phyloP scores from a whole-genome alignment of 2,797 vertebrate genomes.

The Alfaro cultratus region DNA sequence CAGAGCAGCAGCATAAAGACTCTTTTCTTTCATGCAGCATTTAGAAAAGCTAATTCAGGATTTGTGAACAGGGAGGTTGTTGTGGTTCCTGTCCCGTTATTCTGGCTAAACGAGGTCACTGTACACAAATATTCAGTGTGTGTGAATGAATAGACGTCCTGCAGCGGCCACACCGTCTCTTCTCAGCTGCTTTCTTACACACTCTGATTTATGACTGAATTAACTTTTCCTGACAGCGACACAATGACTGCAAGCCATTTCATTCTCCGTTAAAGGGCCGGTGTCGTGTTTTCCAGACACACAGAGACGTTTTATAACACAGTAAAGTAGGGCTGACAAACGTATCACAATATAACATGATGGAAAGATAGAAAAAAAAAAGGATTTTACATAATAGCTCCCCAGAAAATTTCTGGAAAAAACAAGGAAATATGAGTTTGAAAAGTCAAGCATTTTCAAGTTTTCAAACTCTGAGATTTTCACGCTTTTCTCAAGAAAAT shows the following conservation, averaged over 20 bases:
- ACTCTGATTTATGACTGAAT: conserved; percentile 4
- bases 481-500: no score
- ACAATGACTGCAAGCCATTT: neutral
- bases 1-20: conserved; percentile 32
- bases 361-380: no score
- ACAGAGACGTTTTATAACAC: no score
- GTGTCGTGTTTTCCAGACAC: no score
- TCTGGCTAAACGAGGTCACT: neutral
- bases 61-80: conserved; percentile 37
- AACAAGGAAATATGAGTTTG: no score
- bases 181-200: neutral
- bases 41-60: conserved; percentile 22
- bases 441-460: no score
- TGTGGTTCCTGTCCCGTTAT: conserved; percentile 31
- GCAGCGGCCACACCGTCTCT: neutral
- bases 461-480: no score
- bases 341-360: no score
- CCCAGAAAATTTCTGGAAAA: no score
- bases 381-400: no score
- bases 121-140: conserved; percentile 11
- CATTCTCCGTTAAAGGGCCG: neutral
- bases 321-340: no score
- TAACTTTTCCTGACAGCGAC: neutral
- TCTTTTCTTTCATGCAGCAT: conserved; percentile 40
- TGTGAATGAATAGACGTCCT: neutral